A percentile compares a stretch with the other conserved stretches of the same genome.
phyloP scores from a whole-genome alignment of 2,797 vertebrate species.

The Gorsachius magnificus region DNA sequence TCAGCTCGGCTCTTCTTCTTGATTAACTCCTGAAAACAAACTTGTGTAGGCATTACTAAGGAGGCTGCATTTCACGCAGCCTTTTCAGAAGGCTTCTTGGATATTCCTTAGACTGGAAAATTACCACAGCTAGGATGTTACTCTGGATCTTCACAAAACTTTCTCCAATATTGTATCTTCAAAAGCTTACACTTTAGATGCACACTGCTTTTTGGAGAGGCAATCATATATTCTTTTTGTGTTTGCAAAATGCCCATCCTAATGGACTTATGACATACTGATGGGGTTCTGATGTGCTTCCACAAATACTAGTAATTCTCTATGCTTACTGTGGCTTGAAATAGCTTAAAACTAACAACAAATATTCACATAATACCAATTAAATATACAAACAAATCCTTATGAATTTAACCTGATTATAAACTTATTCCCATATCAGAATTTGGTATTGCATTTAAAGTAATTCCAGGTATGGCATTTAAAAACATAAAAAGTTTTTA shows the following conservation, averaged over 20 bases:
- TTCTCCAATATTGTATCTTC: background rate
- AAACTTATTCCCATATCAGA: background rate
- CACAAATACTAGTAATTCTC: background rate
- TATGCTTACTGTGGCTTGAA: background rate
- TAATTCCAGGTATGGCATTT: background rate
- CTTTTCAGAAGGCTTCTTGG: background rate
- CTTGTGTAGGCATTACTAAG: background rate
- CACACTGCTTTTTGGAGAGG: background rate
- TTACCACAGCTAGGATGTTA: background rate
- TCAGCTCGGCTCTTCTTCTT: background rate
- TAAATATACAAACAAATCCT: background rate
- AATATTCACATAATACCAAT: background rate
- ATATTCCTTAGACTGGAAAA: background rate
- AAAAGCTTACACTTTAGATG: background rate
- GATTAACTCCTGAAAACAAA: background rate
- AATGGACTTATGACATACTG: background rate
- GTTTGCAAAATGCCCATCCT: background rate
- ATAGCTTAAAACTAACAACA: background rate
- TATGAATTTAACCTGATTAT: background rate
- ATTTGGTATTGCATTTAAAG: background rate
- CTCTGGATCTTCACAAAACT: background rate
- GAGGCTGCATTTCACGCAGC: background rate
- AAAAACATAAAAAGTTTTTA: background rate
- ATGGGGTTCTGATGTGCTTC: background rate
- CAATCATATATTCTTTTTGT: background rate